Percentiles rank a stretch among this genome's conserved stretches.
Conservation (phyloP, 2,113 vertebrate species). For the Pelodiscus sinensis region DNA sequence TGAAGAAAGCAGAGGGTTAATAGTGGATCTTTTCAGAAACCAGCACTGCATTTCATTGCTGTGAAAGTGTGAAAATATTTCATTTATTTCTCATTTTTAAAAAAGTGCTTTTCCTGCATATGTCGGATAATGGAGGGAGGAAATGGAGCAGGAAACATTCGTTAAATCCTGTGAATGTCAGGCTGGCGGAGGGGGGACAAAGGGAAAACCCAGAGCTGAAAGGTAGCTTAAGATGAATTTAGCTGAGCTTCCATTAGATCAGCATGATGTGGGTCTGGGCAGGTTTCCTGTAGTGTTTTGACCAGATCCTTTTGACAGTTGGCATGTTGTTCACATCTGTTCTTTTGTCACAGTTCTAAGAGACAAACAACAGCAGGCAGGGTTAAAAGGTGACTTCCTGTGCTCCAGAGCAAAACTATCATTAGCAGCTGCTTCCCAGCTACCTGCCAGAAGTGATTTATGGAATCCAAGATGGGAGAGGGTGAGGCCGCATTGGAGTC, state of each 20-base stretch:
- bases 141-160: background rate
- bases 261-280: background rate
- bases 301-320: slow-evolving; percentile 64
- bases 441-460: slow-evolving; percentile 96
- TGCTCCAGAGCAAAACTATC: slow-evolving; percentile 82
- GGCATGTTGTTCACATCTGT: slow-evolving; percentile 78
- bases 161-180: background rate
- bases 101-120: background rate
- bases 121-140: background rate
- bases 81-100: background rate
- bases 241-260: background rate
- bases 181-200: fast-evolving
- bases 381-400: slow-evolving; percentile 98
- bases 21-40: background rate
- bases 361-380: slow-evolving; percentile 89
- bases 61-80: background rate
- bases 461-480: slow-evolving; percentile 37
- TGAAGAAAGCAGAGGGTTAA: background rate
- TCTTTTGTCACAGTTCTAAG: slow-evolving; percentile 82
- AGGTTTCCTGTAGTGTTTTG: slow-evolving; percentile 70
- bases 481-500: slow-evolving; percentile 18
- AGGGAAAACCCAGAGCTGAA: background rate
- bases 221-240: background rate
- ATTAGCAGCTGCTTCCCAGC: slow-evolving; percentile 94
- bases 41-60: background rate